A percentile compares a stretch with the other conserved stretches of the same genome.
Evolutionary conservation across 53 echinoderm and acorn worm species (phyloP).

Genomic region (Holothuria scabra): DNA sequence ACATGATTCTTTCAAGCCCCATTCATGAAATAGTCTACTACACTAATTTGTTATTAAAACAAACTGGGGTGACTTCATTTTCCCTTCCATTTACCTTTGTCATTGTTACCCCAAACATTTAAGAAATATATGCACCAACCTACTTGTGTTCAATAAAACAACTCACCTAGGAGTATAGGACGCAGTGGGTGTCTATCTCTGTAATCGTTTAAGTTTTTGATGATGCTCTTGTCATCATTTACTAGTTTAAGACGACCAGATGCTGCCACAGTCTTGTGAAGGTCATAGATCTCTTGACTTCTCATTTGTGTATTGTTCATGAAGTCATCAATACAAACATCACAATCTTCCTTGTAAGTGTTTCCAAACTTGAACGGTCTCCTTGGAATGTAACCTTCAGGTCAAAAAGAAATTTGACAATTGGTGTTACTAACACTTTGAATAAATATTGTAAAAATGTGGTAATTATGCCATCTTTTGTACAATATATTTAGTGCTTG

Average conservation of each 20-base stretch:
- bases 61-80: too few relatives aligned
- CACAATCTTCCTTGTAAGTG: conserved; percentile 98
- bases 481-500: too few relatives aligned
- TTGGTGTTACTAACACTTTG: too few relatives aligned
- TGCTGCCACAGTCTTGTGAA: conserved; percentile 65
- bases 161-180: conserved; percentile 87
- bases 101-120: too few relatives aligned
- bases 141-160: too few relatives aligned
- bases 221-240: conserved; percentile 62
- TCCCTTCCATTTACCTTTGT: neutral
- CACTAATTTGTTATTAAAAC: too few relatives aligned
- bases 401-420: too few relatives aligned
- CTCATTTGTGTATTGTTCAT: conserved; percentile 76
- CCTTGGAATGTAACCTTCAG: conserved; percentile 91
- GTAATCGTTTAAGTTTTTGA: conserved; percentile 79
- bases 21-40: too few relatives aligned
- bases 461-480: too few relatives aligned
- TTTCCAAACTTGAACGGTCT: conserved; percentile 99
- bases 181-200: conserved; percentile 87
- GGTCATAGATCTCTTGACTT: conserved; percentile 71
- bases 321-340: conserved; percentile 98
- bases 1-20: too few relatives aligned
- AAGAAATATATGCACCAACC: too few relatives aligned
- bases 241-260: conserved; percentile 48
- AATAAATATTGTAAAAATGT: too few relatives aligned